Conservation (phyloP, 2,797 vertebrate species). For the Hapalemur alaotrensis region DNA sequence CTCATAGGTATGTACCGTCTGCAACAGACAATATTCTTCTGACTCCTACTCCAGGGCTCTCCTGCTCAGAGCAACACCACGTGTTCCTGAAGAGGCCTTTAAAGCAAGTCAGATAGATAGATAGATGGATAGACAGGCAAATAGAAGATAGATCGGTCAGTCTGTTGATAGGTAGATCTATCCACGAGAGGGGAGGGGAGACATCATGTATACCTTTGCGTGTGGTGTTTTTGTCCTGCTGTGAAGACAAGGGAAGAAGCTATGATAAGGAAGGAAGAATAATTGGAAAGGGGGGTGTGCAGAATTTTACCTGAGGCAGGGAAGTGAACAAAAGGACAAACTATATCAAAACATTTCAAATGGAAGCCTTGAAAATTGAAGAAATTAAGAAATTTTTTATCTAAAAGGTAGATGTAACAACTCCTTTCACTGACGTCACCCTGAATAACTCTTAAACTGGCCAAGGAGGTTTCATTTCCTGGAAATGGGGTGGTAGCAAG, state of each 20-base stretch:
- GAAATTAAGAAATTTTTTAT: neutral
- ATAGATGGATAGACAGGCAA: neutral
- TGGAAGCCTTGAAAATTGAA: neutral
- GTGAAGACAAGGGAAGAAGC: neutral
- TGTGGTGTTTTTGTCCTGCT: neutral
- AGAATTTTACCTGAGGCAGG: neutral
- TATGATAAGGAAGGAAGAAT: neutral
- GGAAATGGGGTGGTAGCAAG: neutral
- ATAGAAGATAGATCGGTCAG: neutral
- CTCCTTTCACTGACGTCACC: neutral
- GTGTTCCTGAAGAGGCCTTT: neutral
- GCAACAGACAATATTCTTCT: neutral
- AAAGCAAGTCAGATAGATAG: neutral
- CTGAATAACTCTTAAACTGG: neutral
- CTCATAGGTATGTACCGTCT: rapidly evolving
- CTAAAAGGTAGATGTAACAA: neutral
- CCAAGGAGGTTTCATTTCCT: neutral
- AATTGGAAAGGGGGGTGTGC: neutral
- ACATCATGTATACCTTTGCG: neutral
- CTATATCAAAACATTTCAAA: neutral
- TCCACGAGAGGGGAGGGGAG: neutral
- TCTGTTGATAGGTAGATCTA: neutral
- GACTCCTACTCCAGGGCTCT: neutral
- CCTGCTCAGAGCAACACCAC: neutral
- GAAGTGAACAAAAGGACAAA: neutral